Evolutionary conservation across 2,888 invertebrate species (phyloP).

Genomic region (Xestobium rufovillosum): DNA sequence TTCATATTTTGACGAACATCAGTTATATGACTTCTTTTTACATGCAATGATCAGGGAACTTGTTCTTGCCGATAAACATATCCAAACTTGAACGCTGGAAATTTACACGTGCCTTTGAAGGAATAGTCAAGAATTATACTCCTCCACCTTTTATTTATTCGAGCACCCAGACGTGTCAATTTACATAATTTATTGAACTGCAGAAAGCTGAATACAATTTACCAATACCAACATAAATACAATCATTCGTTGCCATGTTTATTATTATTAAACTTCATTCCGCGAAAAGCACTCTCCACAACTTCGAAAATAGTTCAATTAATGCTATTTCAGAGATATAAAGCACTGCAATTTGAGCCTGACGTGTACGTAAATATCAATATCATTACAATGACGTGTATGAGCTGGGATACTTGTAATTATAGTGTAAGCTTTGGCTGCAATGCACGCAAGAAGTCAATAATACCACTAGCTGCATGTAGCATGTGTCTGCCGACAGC

Average conservation of each 20-base stretch:
- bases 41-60: too few relatives aligned
- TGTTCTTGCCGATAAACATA: too few relatives aligned
- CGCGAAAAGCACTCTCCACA: neutral
- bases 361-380: slow-evolving; percentile 23
- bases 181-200: slow-evolving; percentile 22
- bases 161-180: slow-evolving; percentile 24
- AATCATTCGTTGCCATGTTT: neutral
- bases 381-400: slow-evolving; percentile 24
- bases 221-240: slow-evolving; percentile 21
- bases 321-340: too few relatives aligned
- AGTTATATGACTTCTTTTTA: too few relatives aligned
- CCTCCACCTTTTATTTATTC: slow-evolving; percentile 20
- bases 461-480: slow-evolving; percentile 26
- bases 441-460: slow-evolving; percentile 30
- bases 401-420: slow-evolving; percentile 26
- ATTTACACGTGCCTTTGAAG: too few relatives aligned
- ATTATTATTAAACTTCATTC: slow-evolving; percentile 1
- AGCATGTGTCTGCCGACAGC: slow-evolving; percentile 25
- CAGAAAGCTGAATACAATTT: slow-evolving; percentile 18
- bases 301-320: too few relatives aligned
- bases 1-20: too few relatives aligned
- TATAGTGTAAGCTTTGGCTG: slow-evolving; percentile 25
- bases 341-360: slow-evolving; percentile 15
- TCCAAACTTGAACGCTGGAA: too few relatives aligned
- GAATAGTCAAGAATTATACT: neutral